Percentiles rank a stretch among this genome's conserved stretches.
phyloP scores from a whole-genome alignment of 2,888 invertebrate species.

The Allophyes oxyacanthae region DNA sequence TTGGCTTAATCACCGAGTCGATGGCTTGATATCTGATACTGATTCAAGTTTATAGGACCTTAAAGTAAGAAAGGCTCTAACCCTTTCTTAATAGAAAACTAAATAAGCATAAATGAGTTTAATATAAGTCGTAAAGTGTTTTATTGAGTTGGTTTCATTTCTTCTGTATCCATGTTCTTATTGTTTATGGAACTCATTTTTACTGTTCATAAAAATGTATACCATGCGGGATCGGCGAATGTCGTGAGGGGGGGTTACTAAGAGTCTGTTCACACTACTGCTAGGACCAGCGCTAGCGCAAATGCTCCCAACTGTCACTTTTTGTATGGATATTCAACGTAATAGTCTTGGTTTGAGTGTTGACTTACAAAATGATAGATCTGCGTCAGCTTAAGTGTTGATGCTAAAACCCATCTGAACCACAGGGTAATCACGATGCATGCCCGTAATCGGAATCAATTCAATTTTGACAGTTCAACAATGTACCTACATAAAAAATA shows the following conservation, averaged over 20 bases:
- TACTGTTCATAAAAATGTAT: constrained; percentile 30
- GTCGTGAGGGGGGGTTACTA: constrained; percentile 21
- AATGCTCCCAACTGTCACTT: too few species aligned
- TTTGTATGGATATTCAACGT: too few species aligned
- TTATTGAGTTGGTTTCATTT: constrained; percentile 27
- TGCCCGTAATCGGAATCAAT: too few species aligned
- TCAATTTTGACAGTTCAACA: too few species aligned
- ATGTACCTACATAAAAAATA: too few species aligned
- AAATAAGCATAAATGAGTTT: constrained; percentile 1
- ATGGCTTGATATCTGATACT: constrained; percentile 35
- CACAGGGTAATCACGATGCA: too few species aligned
- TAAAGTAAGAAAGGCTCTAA: constrained; percentile 26
- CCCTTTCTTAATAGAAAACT: neutral
- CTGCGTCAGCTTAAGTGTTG: too few species aligned
- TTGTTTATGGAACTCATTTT: constrained; percentile 26
- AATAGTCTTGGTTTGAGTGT: too few species aligned
- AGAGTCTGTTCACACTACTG: too few species aligned
- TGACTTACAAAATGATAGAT: too few species aligned
- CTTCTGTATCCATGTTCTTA: constrained; percentile 17
- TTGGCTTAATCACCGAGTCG: constrained; percentile 38
- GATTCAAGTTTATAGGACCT: constrained; percentile 23
- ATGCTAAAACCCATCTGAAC: too few species aligned
- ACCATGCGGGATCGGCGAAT: constrained; percentile 18
- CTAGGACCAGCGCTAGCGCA: too few species aligned
- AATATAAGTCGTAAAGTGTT: constrained; percentile 17